Evolutionary conservation across 2,888 invertebrate genomes (phyloP).

Genomic region (Schizaphis graminum): DNA sequence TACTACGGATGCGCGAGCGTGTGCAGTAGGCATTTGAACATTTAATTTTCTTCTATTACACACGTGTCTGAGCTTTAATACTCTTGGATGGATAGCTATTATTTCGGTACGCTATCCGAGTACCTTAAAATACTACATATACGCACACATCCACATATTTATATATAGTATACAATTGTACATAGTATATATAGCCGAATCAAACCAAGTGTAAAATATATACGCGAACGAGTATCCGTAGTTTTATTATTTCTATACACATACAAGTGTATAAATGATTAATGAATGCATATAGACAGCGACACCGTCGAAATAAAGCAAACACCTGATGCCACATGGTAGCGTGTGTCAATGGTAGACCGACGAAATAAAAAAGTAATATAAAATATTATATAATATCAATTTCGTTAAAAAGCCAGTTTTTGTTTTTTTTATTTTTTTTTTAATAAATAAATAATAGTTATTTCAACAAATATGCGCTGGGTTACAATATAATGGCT

Average conservation of each 20-base stretch:
- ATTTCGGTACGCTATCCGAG: neutral
- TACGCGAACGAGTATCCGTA: neutral
- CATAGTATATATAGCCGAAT: neutral
- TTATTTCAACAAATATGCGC: neutral
- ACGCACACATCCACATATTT: neutral
- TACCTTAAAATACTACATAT: neutral
- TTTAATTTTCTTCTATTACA: neutral
- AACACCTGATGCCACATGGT: slow-evolving; percentile 45
- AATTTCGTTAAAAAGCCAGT: neutral
- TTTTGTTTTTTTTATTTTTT: neutral
- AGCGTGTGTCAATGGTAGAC: slow-evolving; percentile 2
- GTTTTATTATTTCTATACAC: neutral
- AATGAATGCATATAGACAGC: slow-evolving; percentile 39
- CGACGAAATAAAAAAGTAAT: slow-evolving; percentile 11
- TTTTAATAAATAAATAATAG: neutral
- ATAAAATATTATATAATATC: neutral
- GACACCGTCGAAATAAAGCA: slow-evolving; percentile 41
- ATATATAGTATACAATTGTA: neutral
- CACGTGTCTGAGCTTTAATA: slow-evolving; percentile 13
- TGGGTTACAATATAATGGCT: slow-evolving; percentile 3
- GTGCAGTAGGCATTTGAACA: neutral
- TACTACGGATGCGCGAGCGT: no score
- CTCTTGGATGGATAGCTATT: slow-evolving; percentile 21
- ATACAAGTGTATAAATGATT: slow-evolving; percentile 50
- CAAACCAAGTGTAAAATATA: slow-evolving; percentile 1